Base-by-base conservation (phyloP, 2,888 invertebrate genomes). In the Latrodectus elegans region DNA sequence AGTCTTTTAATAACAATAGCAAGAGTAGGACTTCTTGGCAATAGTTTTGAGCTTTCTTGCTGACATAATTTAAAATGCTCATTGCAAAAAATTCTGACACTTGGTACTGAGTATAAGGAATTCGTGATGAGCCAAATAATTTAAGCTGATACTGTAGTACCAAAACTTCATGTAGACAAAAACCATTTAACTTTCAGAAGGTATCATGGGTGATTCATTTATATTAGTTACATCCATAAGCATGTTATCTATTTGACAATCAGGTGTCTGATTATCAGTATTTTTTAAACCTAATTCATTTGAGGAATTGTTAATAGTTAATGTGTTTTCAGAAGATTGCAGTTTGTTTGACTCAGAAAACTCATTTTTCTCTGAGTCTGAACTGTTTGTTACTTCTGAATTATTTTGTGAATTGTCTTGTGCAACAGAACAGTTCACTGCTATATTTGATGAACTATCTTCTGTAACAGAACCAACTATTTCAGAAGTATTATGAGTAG, bases 31-130 rank as follows among this genome's bases (percentile, higher is more conserved):
- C 71, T 80, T 80, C 72, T 38, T 38, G 38, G 38, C 38, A 38
- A 65, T 67, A 64, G 55, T 73, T 49, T 22, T 51, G 22, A 26
- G 17, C 67, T 52, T 49, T 55, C 60, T 60, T 64, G 79, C 78
- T 84, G 75, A 52, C 51, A 71, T 78, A 6, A 4, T 65, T 86
- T 71, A 80, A 80, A 85, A 79, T 65, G 75, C 75, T 65, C 53
- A 73, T 38, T 60, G 68, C 74, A 68, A 10, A 55, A 72, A 52
- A 51, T 52, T 38, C 38, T 1, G 38, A 38, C 38, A 38, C 38
- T 38, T 38, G 38, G 6, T 38, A 38, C 38, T 38, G 38, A 1
- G 38, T 38, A 38, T 6, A 38, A 38, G 1, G 38, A 4, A 6
- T 38, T 38, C 6, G 4, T 38, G 38, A 38, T 38, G 38, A 38